Evolutionary conservation across 2,113 vertebrate genomes (phyloP).

Genomic region (Apodemus sylvaticus): DNA sequence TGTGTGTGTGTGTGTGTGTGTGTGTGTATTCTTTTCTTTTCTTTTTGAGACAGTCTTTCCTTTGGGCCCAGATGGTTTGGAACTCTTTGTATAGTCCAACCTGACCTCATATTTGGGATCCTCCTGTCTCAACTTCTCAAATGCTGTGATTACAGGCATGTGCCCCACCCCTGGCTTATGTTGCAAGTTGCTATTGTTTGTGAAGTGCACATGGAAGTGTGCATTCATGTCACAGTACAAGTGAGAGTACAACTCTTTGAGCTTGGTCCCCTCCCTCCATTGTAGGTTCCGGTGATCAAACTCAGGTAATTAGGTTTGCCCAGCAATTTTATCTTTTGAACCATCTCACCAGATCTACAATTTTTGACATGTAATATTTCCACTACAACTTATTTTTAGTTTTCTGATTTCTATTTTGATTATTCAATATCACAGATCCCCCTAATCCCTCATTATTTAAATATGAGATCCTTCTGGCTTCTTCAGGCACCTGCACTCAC

Average conservation of each 20-base stretch:
- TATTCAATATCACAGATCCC: neutral
- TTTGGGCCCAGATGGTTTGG: neutral
- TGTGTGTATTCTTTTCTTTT: too few relatives aligned
- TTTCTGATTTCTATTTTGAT: constrained; percentile 32
- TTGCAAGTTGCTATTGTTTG: neutral
- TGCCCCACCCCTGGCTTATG: neutral
- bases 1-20: too few relatives aligned
- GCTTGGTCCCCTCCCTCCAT: neutral
- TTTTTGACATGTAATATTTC: constrained; percentile 6
- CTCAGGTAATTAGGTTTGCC: neutral
- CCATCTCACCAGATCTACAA: neutral
- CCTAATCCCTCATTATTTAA: constrained; percentile 1
- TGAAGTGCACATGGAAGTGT: neutral
- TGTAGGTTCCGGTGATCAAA: neutral
- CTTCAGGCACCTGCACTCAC: too few relatives aligned
- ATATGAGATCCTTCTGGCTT: neutral
- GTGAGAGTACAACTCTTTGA: neutral
- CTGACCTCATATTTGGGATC: neutral
- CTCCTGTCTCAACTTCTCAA: neutral
- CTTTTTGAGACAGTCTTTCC: neutral
- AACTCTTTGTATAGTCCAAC: neutral
- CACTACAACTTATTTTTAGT: neutral
- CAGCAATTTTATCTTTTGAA: neutral
- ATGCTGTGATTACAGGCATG: neutral
- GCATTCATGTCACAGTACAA: neutral